Evolutionary conservation across 1,140 invertebrate genomes (phyloP), one percentile per base, ranked within the genome.

Genomic region (Drosophila santomea): DNA sequence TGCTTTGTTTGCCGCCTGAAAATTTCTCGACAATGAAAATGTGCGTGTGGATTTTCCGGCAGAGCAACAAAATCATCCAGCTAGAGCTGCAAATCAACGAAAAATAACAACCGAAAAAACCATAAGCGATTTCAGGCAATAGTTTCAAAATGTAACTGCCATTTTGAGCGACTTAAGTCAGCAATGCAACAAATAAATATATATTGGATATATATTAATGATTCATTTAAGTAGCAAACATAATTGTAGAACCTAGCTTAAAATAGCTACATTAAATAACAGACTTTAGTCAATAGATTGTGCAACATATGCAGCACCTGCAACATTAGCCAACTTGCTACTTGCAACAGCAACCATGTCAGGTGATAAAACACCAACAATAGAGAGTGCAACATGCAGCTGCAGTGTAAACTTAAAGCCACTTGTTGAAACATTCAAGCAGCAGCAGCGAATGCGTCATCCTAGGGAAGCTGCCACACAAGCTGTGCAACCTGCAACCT

Each of bases 41-140:
- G 67, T 72, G 59, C 76, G 73, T 81, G 61, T 81, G 67, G 78
- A 79, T 81, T 81, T 81, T 76, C 50, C 50, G 28, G 28, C 15
- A n/a, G 25, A 50, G 28, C 50, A 52, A 17, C n/a, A 36, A 52
- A 4, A 17, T 17, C 57, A 20, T 20, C 20, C 20, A 35, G 25
- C 56, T 12, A 20, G 28, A 4, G 12, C 14, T 2, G n/a, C 25
- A 50, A 28, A 35, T 51, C 28, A 51, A 10, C 6, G 32, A 51
- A 25, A 32, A 36, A 35, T 11, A 52, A 52, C 11, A 52, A 20
- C 50, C 32, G 32, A 52, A 52, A 52, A 52, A 36, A 52, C 50
- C 50, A 52, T 52, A 17, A 52, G 32, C 28, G 32, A 52, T 36
- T 50, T 32, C 20, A 17, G 6, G 17, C 4, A 14, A 47, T 12